phyloP scores from a whole-genome alignment of 2,113 vertebrate genomes.

The Scomber colias region DNA sequence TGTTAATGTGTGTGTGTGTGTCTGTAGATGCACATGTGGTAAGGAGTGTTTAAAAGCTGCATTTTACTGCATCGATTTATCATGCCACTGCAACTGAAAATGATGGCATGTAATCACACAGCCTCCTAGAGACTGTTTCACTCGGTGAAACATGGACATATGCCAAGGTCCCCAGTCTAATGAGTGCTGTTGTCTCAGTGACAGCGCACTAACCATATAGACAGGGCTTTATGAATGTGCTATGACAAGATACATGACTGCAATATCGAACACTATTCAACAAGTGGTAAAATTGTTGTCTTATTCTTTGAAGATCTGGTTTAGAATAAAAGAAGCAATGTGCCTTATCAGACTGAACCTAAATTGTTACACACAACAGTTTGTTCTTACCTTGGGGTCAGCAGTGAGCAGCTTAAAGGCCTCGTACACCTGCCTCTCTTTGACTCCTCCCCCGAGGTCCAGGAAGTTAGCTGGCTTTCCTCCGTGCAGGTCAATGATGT shows the following conservation, averaged over 20 bases:
- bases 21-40: not conserved
- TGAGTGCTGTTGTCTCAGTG: slow-evolving; percentile 51
- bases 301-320: slow-evolving; percentile 1
- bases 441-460: slow-evolving; percentile 97
- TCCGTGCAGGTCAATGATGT: slow-evolving; percentile 96
- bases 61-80: slow-evolving; percentile 42
- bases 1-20: slow-evolving; percentile 1
- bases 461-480: slow-evolving; percentile 98
- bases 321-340: not conserved
- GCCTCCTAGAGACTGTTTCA: slow-evolving; percentile 26
- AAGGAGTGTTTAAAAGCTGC: slow-evolving; percentile 19
- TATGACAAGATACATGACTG: slow-evolving; percentile 48
- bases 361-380: not conserved
- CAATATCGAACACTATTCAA: slow-evolving; percentile 42
- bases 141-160: slow-evolving; percentile 54
- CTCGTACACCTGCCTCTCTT: slow-evolving; percentile 96
- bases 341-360: not conserved
- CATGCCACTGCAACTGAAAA: slow-evolving; percentile 34
- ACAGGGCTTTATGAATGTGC: slow-evolving; percentile 31
- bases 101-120: slow-evolving; percentile 46
- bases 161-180: slow-evolving; percentile 58
- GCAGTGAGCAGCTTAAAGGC: slow-evolving; percentile 97
- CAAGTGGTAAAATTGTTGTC: slow-evolving; percentile 12
- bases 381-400: slow-evolving; percentile 92
- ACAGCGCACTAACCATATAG: slow-evolving; percentile 51